Evolutionary conservation across 2,113 vertebrate genomes (phyloP), one percentile per base, ranked within the genome.

Genomic region (Strix aluco): DNA sequence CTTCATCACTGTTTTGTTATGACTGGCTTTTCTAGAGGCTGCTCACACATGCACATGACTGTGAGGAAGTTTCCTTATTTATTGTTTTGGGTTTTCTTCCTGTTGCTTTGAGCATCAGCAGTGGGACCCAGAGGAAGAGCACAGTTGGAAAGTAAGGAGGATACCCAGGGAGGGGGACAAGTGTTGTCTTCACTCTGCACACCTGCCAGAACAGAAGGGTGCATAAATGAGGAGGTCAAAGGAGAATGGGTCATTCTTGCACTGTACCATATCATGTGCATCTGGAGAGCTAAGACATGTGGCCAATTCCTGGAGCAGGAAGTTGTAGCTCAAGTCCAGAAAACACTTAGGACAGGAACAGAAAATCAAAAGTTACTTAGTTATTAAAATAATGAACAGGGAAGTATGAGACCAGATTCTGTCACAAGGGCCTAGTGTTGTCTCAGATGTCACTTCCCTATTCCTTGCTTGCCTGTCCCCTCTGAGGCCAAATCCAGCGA

Each of bases 311-410:
- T 66, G 44, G 51, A 96, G 90, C 19, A 58, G 11, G 6, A 8
- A 86, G 54, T 66, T 36, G 81, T 72, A 65, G 46, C 66, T 90
- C 36, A 58, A 20, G 94, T 96, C 79, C 51, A 88, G 46, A 95
- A 80, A 82, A 58, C 34, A 27, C 42, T 86, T 84, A 81, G 57
- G 78, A 78, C 44, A n/a, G 58, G 38, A 94, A 62, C 27, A 86
- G 67, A 82, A 85, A 85, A 86, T 21, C 21, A 88, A 61, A 81
- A 73, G 26, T 88, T 78, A 46, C 66, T 85, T 88, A 27, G 61
- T 89, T 86, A 29, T 52, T 79, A 94, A 95, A 96, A 55, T 63
- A 89, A 86, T 57, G 73, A 84, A 71, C n/a, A 69, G 26, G 77
- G 77, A 94, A 91, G 38, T 92, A 51, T 38, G 32, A 81, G 70